phyloP scores from a whole-genome alignment of 2,797 vertebrate genomes.

The Pogoniulus pusillus region DNA sequence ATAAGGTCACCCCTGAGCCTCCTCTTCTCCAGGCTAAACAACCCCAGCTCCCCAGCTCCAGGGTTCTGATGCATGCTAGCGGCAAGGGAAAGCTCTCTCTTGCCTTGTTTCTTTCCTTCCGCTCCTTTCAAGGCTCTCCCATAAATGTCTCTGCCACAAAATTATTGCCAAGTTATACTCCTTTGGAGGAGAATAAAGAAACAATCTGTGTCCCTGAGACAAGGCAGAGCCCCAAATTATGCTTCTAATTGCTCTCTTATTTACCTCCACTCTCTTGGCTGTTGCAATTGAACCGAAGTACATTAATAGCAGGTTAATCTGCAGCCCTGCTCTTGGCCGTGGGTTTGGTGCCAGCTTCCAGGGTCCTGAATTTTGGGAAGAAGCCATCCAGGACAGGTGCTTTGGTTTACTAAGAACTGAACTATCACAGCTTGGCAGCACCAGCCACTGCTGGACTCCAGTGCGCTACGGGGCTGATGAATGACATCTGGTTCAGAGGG shows the following conservation, averaged over 20 bases:
- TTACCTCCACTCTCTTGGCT: constrained; percentile 51
- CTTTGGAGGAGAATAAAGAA: constrained; percentile 66
- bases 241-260: constrained; percentile 67
- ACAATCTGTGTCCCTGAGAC: constrained; percentile 7
- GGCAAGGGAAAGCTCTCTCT: not conserved
- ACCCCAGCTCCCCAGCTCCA: too few relatives aligned
- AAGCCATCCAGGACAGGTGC: not conserved
- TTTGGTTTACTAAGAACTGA: not conserved
- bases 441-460: not conserved
- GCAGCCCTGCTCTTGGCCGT: not conserved
- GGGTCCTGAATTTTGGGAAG: not conserved
- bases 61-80: not conserved
- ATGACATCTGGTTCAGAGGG: not conserved
- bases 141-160: constrained; percentile 12
- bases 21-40: too few relatives aligned
- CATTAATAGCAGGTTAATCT: constrained; percentile 47
- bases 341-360: not conserved
- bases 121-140: constrained; percentile 45
- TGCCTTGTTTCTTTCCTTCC: constrained; percentile 35
- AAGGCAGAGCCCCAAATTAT: constrained; percentile 63
- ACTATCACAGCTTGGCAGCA: not conserved
- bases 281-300: constrained; percentile 45
- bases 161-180: constrained; percentile 23
- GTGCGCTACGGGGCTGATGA: not conserved
- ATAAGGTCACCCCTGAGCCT: too few relatives aligned